Conservation (phyloP, 2,888 invertebrate species). For the Epistrophe eligans region DNA sequence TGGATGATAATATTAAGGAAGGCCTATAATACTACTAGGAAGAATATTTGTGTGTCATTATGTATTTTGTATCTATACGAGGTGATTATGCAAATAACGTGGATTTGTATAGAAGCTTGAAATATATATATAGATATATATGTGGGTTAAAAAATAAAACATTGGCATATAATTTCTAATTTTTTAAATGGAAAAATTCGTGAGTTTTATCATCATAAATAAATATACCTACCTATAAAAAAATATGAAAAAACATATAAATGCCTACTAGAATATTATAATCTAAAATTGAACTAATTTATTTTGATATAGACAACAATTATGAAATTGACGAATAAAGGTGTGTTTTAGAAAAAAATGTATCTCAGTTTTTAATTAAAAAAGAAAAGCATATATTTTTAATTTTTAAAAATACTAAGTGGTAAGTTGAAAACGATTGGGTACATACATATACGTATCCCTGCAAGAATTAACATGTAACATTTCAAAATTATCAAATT, state of each 20-base stretch:
- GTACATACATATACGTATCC: no score
- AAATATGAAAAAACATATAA: not conserved
- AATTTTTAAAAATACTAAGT: no score
- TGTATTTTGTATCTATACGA: conserved; percentile 14
- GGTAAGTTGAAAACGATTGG: no score
- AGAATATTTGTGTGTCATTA: not conserved
- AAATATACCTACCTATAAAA: no score
- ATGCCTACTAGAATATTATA: not conserved
- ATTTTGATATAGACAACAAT: not conserved
- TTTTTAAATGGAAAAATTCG: not conserved
- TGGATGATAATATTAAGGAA: not conserved
- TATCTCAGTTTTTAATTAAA: not conserved
- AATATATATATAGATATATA: not conserved
- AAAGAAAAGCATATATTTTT: no score
- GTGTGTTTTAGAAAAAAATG: no score
- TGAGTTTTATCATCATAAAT: not conserved
- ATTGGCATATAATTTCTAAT: not conserved
- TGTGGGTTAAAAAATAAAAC: not conserved
- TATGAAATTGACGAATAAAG: not conserved
- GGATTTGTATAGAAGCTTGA: not conserved
- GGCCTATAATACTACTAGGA: not conserved
- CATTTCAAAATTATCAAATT: no score
- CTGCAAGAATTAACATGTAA: no score
- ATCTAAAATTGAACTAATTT: not conserved
- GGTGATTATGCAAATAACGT: conserved; percentile 11